phyloP scores from a whole-genome alignment of 2,797 vertebrate species.

The Syndactyla subalaris region DNA sequence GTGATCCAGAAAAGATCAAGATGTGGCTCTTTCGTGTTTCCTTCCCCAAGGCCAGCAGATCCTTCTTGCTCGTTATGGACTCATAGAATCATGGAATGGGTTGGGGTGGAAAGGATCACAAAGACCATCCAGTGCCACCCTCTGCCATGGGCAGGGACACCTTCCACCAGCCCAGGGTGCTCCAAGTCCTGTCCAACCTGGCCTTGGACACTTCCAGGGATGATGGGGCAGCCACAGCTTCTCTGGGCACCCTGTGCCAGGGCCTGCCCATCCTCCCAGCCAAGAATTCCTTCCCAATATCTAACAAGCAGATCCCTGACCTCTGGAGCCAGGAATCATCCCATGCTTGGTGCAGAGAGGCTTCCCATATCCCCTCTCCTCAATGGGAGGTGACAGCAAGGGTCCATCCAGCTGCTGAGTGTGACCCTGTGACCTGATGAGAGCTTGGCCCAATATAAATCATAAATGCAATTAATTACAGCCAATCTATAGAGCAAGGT shows the following conservation, averaged over 20 bases:
- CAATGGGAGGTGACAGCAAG: neutral
- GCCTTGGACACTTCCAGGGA: too few species aligned
- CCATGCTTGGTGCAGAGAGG: accelerated
- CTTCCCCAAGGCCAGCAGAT: neutral
- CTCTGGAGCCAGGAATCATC: accelerated
- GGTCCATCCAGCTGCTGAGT: neutral
- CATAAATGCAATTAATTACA: neutral
- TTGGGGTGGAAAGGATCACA: neutral
- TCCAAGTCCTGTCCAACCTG: too few species aligned
- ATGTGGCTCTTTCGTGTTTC: neutral
- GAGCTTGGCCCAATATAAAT: neutral
- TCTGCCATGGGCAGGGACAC: neutral
- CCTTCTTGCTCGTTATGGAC: neutral
- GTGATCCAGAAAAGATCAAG: neutral
- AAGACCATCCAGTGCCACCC: neutral
- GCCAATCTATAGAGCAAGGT: neutral
- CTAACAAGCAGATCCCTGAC: accelerated
- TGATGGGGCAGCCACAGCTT: too few species aligned
- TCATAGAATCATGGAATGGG: neutral
- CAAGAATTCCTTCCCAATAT: accelerated
- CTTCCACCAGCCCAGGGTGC: neutral
- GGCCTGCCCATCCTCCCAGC: neutral
- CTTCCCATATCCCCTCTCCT: neutral
- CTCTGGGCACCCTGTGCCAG: too few species aligned
- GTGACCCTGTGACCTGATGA: neutral